phyloP scores from a whole-genome alignment of 2,888 invertebrate species.

The Antheraea assamensis region DNA sequence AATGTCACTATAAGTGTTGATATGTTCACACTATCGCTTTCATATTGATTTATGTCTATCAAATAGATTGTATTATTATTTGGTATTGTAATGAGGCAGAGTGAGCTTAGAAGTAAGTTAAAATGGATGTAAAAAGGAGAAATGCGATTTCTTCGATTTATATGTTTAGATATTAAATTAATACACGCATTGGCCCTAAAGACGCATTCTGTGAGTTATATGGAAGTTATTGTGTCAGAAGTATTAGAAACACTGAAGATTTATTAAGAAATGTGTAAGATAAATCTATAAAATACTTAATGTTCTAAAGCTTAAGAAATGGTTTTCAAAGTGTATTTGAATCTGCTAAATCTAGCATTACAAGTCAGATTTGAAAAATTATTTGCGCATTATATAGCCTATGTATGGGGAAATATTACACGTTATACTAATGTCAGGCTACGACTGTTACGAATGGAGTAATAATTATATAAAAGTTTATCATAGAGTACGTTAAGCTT shows the following conservation, averaged over 20 bases:
- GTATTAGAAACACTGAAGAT: neutral
- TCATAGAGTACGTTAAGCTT: too few relatives aligned
- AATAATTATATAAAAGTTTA: too few relatives aligned
- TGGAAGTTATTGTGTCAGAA: neutral
- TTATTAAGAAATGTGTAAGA: too few relatives aligned
- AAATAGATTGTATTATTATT: neutral
- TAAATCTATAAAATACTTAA: too few relatives aligned
- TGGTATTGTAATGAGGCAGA: neutral
- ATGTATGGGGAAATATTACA: too few relatives aligned
- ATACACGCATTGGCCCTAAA: neutral
- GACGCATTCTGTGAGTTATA: neutral
- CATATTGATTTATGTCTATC: slow-evolving; percentile 4
- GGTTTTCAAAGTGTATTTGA: too few relatives aligned
- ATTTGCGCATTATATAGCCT: too few relatives aligned
- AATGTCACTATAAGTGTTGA: slow-evolving; percentile 18
- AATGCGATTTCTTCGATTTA: neutral
- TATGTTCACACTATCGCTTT: slow-evolving; percentile 15
- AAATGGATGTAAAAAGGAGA: neutral
- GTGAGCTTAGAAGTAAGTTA: neutral
- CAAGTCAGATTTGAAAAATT: too few relatives aligned
- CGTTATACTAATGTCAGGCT: too few relatives aligned
- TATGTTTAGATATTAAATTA: neutral
- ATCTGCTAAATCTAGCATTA: too few relatives aligned
- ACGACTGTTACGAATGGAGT: too few relatives aligned
- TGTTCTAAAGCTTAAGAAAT: too few relatives aligned